Percentiles rank a stretch among this genome's conserved stretches.
Evolutionary conservation across 2,888 invertebrate genomes (phyloP).

Genomic region (Andrena haemorrhoa): DNA sequence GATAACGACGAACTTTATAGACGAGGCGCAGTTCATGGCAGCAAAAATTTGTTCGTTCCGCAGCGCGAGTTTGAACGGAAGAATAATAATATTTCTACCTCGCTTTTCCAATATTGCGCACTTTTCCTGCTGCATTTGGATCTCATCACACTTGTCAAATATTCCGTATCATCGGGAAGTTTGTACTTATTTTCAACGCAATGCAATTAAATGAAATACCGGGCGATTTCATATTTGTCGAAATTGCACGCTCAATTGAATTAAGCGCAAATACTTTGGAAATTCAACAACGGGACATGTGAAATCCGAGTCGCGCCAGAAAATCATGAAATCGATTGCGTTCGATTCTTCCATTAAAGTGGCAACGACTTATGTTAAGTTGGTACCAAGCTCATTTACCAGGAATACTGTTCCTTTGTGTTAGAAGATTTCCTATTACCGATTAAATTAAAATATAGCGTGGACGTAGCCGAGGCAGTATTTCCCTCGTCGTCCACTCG

Average conservation of each 20-base stretch:
- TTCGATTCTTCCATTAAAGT: background rate
- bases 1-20: too few species aligned
- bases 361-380: background rate
- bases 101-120: too few species aligned
- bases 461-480: background rate
- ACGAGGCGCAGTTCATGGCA: too few species aligned
- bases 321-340: background rate
- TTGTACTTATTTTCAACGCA: background rate
- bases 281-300: background rate
- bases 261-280: background rate
- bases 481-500: background rate
- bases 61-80: too few species aligned
- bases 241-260: background rate
- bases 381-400: background rate
- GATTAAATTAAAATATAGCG: background rate
- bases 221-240: conserved; percentile 5
- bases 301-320: background rate
- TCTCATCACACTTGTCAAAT: background rate
- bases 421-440: background rate
- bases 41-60: too few species aligned
- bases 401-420: background rate
- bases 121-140: background rate
- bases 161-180: background rate
- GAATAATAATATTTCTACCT: too few species aligned
- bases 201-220: conserved; percentile 13